phyloP scores from a whole-genome alignment of 2,888 invertebrate genomes.

The Synanthedon tipuliformis region DNA sequence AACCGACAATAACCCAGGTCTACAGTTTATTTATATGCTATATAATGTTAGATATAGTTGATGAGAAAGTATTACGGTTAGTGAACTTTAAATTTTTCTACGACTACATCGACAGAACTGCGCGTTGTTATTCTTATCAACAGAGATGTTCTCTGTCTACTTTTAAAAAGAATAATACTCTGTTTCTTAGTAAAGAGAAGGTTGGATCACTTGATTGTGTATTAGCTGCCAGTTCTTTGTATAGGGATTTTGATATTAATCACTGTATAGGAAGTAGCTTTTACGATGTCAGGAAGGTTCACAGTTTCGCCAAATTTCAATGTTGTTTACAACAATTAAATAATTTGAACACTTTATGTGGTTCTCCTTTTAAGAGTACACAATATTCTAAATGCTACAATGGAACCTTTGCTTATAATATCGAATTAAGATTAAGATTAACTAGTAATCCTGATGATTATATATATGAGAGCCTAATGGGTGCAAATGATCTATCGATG shows the following conservation, averaged over 20 bases:
- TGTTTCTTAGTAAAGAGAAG: slow-evolving; percentile 55
- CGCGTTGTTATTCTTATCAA: slow-evolving; percentile 12
- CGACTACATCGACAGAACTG: slow-evolving; percentile 55
- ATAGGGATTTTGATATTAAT: slow-evolving; percentile 71
- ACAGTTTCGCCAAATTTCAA: slow-evolving; percentile 76
- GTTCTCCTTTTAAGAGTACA: slow-evolving; percentile 67
- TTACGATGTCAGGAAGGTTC: slow-evolving; percentile 69
- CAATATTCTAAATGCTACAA: slow-evolving; percentile 74
- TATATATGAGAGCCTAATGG: slow-evolving; percentile 59
- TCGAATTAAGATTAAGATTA: slow-evolving; percentile 72
- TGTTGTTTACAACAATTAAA: slow-evolving; percentile 70
- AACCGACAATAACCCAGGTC: slow-evolving; percentile 53
- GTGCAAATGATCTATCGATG: slow-evolving; percentile 35
- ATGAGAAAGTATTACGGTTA: slow-evolving; percentile 67
- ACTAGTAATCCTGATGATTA: slow-evolving; percentile 66
- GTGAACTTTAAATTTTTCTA: slow-evolving; percentile 63
- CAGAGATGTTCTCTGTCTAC: slow-evolving; percentile 19
- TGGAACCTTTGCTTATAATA: slow-evolving; percentile 82
- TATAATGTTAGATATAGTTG: slow-evolving; percentile 69
- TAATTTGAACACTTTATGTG: slow-evolving; percentile 74
- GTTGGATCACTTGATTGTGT: slow-evolving; percentile 71
- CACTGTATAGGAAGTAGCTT: slow-evolving; percentile 64
- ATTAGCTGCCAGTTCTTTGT: slow-evolving; percentile 66
- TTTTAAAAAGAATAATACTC: slow-evolving; percentile 17
- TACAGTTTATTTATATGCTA: slow-evolving; percentile 71